Evolutionary conservation across 1,140 invertebrate species (phyloP).

Genomic region (Euwallacea similis): DNA sequence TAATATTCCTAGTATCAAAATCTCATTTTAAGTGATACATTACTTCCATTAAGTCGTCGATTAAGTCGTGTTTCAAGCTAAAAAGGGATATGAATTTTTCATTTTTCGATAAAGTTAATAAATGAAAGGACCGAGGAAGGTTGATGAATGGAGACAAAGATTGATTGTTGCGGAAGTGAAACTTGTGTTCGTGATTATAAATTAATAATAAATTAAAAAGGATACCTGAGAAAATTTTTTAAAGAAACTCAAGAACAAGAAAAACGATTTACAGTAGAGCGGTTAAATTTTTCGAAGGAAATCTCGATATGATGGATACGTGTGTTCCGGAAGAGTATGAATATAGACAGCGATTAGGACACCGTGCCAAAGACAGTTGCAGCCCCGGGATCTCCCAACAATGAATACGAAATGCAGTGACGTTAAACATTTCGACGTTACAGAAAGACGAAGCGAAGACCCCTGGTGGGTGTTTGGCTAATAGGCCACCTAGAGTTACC

Average conservation of each 20-base stretch:
- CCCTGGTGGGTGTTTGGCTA: background rate
- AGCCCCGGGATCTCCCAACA: background rate
- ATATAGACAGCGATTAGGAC: background rate
- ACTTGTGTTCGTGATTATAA: background rate
- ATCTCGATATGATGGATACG: background rate
- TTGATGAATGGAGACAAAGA: slow-evolving; percentile 4
- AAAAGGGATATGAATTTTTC: slow-evolving; percentile 21
- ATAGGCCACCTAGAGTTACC: background rate
- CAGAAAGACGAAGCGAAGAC: slow-evolving; percentile 1
- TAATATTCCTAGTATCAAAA: slow-evolving; percentile 17
- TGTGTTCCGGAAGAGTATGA: background rate
- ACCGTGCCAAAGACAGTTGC: slow-evolving; percentile 15
- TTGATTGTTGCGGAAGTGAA: background rate
- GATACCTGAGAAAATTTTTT: background rate
- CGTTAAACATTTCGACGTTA: slow-evolving; percentile 9
- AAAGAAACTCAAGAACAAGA: background rate
- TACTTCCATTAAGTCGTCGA: slow-evolving; percentile 22
- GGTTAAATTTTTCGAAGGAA: no score
- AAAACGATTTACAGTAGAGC: no score
- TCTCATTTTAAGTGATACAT: slow-evolving; percentile 13
- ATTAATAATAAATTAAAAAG: background rate
- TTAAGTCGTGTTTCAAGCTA: slow-evolving; percentile 18
- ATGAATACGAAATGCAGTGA: slow-evolving; percentile 16
- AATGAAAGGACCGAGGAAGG: slow-evolving; percentile 11
- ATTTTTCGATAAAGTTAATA: background rate